phyloP scores from a whole-genome alignment of 2,113 vertebrate species.

The Saguinus imperator region DNA sequence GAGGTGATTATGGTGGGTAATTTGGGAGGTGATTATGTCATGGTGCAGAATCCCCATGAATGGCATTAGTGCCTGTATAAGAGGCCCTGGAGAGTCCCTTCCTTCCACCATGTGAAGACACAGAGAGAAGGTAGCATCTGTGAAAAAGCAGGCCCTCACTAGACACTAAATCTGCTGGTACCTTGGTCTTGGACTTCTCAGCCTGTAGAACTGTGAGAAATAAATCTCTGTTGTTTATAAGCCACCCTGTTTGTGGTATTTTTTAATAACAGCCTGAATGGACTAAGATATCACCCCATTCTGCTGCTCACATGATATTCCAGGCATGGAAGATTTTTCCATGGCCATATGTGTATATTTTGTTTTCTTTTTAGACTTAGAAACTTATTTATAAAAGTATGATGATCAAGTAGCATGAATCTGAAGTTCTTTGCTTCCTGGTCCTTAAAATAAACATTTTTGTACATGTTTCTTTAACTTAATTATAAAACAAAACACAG shows the following conservation, averaged over 20 bases:
- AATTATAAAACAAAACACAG: background rate
- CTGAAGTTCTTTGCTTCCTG: background rate
- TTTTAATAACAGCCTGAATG: background rate
- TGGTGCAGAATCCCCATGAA: background rate
- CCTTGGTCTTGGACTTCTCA: background rate
- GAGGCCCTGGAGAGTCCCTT: background rate
- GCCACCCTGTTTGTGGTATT: background rate
- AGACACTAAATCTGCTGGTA: background rate
- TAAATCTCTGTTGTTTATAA: background rate
- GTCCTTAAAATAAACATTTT: background rate
- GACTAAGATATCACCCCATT: background rate
- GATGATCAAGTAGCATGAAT: background rate
- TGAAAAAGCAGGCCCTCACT: background rate
- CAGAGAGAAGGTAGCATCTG: background rate
- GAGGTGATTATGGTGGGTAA: background rate
- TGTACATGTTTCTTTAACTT: background rate
- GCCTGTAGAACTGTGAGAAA: background rate
- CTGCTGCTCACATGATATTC: background rate
- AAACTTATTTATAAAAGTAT: background rate
- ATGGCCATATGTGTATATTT: background rate
- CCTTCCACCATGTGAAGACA: background rate
- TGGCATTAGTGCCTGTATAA: background rate
- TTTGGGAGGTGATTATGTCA: background rate
- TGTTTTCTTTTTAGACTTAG: background rate
- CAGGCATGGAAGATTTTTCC: background rate